Base-by-base conservation (phyloP, 2,113 vertebrate species). In the Phalacrocorax carbo region DNA sequence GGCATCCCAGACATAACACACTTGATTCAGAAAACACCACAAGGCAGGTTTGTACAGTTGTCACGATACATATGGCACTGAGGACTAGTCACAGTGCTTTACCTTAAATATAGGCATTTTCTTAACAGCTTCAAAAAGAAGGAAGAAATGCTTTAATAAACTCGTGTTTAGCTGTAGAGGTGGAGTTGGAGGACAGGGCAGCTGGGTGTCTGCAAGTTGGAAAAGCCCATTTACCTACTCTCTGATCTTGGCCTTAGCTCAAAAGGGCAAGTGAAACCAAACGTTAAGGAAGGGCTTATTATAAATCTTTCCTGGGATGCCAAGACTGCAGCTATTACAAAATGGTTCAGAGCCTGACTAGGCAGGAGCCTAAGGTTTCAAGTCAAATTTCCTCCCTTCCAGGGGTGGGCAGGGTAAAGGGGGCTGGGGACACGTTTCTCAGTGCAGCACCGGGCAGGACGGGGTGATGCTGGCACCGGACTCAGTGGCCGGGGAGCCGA, bases 161-260 rank as follows among this genome's bases (percentile, higher is more conserved):
- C 8, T 44, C 8, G n/a, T 73, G 30, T 54, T 77, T 68, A 86
- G 26, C 21, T 78, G 46, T 61, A 60, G 51, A 82, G 25, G 23
- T 3, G 1, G 69, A 61, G 19, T 40, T 77, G 69, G 32, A 86
- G 23, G 61, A 61, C 52, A 52, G 30, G 66, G 58, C 61, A 91
- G 58, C 57, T 91, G 73, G 25, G 17, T 40, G 34, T 48, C 84
- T 91, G 61, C 81, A 65, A 68, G 26, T 1, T 85, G 52, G 40
- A 79, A 61, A 79, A 82, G 34, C 38, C 40, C 48, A 9, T 72
- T 95, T 72, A 78, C 61, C 48, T 69, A 11, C n/a, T 66, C 51
- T 92, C 38, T 89, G 89, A 86, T 96, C 84, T 89, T 82, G 91
- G 68, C 88, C 82, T 92, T 73, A 75, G 38, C 76, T 92, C 62